Percentiles rank a stretch among this genome's conserved stretches.
These are phyloP conservation scores for Crypturellus tataupa DNA, from an alignment of 2,797 vertebrate species.

Conservation along the genomic window DNA sequence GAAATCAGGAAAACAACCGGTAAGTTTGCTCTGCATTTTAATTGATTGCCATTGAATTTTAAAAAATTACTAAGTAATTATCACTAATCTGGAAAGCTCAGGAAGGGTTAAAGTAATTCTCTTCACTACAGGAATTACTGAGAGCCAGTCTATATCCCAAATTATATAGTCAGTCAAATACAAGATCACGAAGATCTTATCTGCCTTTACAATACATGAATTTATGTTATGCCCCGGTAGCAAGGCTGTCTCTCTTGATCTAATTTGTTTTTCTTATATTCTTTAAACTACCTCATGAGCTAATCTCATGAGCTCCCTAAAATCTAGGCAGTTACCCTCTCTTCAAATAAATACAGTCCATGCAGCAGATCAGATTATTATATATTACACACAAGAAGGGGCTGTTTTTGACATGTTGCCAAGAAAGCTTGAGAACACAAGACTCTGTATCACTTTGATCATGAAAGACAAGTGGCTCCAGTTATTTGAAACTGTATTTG, in stretches of 20 bases:
- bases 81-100: not conserved
- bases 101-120: not conserved
- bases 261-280: conserved; percentile 14
- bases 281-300: not conserved
- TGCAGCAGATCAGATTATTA: not conserved
- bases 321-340: not conserved
- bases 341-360: not conserved
- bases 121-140: not conserved
- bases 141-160: not conserved
- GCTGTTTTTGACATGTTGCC: conserved; percentile 40
- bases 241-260: not conserved
- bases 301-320: not conserved
- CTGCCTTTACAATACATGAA: not conserved
- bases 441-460: conserved; percentile 74
- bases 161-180: not conserved
- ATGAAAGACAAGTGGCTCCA: conserved; percentile 64
- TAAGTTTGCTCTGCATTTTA: conserved; percentile 57
- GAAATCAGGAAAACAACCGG: conserved; percentile 53
- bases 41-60: conserved; percentile 22
- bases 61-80: conserved; percentile 46
- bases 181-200: not conserved
- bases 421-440: conserved; percentile 66
- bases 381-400: not conserved
- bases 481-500: conserved; percentile 73
- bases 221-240: not conserved